Evolutionary conservation across 2,797 vertebrate genomes (phyloP).

Genomic region (Lagocephalus sceleratus): DNA sequence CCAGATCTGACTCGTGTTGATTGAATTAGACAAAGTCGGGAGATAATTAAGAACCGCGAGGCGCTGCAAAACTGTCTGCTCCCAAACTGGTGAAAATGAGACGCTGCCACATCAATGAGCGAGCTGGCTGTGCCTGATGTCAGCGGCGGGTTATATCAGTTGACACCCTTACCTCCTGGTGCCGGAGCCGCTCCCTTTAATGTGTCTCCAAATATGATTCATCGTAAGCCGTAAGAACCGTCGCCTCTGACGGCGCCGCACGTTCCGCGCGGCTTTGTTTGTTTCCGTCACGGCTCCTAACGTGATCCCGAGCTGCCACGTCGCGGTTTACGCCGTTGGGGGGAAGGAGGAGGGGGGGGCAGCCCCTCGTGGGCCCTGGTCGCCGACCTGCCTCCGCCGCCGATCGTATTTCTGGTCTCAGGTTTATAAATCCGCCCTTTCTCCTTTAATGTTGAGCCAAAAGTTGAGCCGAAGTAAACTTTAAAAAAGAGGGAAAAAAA

Average conservation of each 20-base stretch:
- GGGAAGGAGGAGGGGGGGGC: no score
- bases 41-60: slow-evolving; percentile 82
- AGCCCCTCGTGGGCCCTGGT: slow-evolving; percentile 32
- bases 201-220: slow-evolving; percentile 78
- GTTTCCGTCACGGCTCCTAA: slow-evolving; percentile 60
- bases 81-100: slow-evolving; percentile 78
- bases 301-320: slow-evolving; percentile 65
- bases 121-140: slow-evolving; percentile 69
- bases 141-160: slow-evolving; percentile 72
- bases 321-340: slow-evolving; percentile 61
- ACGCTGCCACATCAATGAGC: slow-evolving; percentile 79
- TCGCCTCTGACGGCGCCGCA: slow-evolving; percentile 63
- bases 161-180: slow-evolving; percentile 74
- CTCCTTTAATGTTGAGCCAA: slow-evolving; percentile 50
- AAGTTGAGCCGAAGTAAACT: slow-evolving; percentile 43
- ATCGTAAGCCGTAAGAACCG: slow-evolving; percentile 61
- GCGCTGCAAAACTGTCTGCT: slow-evolving; percentile 80
- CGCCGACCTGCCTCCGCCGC: slow-evolving; percentile 11
- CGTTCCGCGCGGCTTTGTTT: slow-evolving; percentile 70
- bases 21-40: slow-evolving; percentile 83
- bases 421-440: slow-evolving; percentile 50
- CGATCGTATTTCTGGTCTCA: slow-evolving; percentile 23
- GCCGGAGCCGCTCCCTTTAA: slow-evolving; percentile 70
- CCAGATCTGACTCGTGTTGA: slow-evolving; percentile 80
- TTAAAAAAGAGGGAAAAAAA: no score